phyloP scores from a whole-genome alignment of 1,140 invertebrate genomes.

The Lordiphosa collinella region DNA sequence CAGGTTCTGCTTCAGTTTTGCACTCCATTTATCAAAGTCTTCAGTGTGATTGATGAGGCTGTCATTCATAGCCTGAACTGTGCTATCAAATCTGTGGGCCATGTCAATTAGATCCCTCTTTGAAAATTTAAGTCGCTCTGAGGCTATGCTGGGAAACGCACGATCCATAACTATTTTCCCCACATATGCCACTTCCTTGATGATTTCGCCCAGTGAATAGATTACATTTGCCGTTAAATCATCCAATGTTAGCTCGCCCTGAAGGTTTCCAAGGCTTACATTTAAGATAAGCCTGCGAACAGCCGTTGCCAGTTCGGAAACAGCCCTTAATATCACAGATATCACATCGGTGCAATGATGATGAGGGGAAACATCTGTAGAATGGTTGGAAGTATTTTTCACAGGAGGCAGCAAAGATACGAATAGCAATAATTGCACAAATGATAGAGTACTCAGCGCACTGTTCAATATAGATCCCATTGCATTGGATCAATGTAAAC shows the following conservation, averaged over 20 bases:
- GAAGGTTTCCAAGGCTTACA: neutral
- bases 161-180: neutral
- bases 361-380: neutral
- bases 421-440: slow-evolving; percentile 14
- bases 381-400: slow-evolving; percentile 7
- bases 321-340: slow-evolving; percentile 1
- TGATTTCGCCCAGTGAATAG: slow-evolving; percentile 8
- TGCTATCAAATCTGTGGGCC: slow-evolving; percentile 15
- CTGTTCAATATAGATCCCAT: slow-evolving; percentile 22
- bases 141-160: neutral
- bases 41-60: slow-evolving; percentile 21
- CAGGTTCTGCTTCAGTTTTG: slow-evolving; percentile 6
- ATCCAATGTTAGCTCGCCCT: neutral
- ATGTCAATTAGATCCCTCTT: slow-evolving; percentile 3
- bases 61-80: slow-evolving; percentile 22
- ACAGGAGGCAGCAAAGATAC: neutral
- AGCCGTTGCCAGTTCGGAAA: slow-evolving; percentile 6
- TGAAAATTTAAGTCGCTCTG: neutral
- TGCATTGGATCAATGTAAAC: slow-evolving; percentile 26
- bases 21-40: slow-evolving; percentile 13
- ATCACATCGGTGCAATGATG: neutral
- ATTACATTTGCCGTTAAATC: slow-evolving; percentile 6
- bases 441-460: slow-evolving; percentile 2
- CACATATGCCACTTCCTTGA: slow-evolving; percentile 1
- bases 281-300: slow-evolving; percentile 1